These are phyloP conservation scores for Ovis canadensis DNA, from an alignment of 2,113 vertebrate species.

Conservation along the genomic window DNA sequence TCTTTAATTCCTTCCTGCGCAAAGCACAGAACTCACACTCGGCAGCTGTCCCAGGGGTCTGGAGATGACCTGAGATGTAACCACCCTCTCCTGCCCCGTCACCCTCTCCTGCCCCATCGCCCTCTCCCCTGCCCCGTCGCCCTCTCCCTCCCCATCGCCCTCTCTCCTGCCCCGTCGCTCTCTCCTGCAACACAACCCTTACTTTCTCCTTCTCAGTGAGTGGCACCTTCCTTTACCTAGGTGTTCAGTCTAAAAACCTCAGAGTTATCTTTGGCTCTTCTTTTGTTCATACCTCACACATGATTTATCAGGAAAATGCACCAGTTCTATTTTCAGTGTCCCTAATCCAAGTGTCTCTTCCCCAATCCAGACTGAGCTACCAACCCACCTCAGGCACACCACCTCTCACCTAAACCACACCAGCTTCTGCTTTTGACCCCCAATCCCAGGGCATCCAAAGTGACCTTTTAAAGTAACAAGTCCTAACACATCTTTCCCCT, in stretches of 20 bases:
- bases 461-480: background rate
- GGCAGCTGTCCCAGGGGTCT: background rate
- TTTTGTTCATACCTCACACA: background rate
- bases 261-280: background rate
- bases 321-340: background rate
- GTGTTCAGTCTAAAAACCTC: background rate
- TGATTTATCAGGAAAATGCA: background rate
- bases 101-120: background rate
- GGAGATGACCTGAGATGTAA: background rate
- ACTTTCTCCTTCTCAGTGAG: background rate
- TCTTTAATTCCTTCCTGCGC: background rate
- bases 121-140: background rate
- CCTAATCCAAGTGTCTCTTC: background rate
- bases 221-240: background rate
- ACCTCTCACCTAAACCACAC: background rate
- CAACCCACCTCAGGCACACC: background rate
- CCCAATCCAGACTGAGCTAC: background rate
- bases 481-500: background rate
- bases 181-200: background rate
- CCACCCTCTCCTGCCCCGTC: background rate
- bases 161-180: background rate
- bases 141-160: background rate
- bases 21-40: background rate
- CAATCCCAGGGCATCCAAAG: background rate
- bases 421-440: background rate